phyloP scores from a whole-genome alignment of 2,113 vertebrate species.

The Etheostoma spectabile region DNA sequence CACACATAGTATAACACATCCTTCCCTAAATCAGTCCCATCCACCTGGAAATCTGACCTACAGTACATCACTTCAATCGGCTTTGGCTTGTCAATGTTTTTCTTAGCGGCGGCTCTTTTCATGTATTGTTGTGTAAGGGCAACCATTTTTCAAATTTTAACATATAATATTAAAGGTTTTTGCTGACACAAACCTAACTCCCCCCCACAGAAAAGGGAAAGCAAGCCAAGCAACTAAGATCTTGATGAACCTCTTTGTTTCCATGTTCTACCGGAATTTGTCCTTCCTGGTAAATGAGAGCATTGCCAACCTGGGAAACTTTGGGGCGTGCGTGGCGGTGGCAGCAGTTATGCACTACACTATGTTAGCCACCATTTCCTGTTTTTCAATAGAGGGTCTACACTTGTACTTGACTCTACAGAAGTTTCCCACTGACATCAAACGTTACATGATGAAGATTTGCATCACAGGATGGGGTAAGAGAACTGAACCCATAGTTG shows the following conservation, averaged over 20 bases:
- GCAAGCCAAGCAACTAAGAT: conserved; percentile 73
- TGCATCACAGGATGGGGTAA: conserved; percentile 86
- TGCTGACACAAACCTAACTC: neutral
- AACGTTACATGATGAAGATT: conserved; percentile 82
- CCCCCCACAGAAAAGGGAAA: conserved; percentile 67
- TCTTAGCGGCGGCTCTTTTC: conserved; percentile 65
- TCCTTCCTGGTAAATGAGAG: conserved; percentile 77
- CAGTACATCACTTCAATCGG: conserved; percentile 63
- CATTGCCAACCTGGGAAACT: neutral
- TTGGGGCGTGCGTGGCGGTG: conserved; percentile 42
- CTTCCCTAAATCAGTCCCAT: conserved; percentile 29
- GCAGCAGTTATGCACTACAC: conserved; percentile 84
- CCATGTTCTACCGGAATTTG: conserved; percentile 82
- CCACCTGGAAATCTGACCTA: conserved; percentile 47
- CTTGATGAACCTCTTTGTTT: conserved; percentile 81
- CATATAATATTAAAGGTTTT: neutral
- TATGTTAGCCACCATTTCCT: conserved; percentile 86
- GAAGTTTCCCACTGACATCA: conserved; percentile 73
- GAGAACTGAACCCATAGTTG: conserved; percentile 14
- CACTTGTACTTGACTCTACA: conserved; percentile 82
- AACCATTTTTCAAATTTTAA: neutral
- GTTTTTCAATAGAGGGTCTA: conserved; percentile 84
- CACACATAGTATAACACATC: neutral
- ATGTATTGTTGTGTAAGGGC: conserved; percentile 63
- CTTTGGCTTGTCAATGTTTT: conserved; percentile 72